Base-by-base conservation (phyloP, 1,140 invertebrate genomes). In the Habropoda laboriosa region DNA sequence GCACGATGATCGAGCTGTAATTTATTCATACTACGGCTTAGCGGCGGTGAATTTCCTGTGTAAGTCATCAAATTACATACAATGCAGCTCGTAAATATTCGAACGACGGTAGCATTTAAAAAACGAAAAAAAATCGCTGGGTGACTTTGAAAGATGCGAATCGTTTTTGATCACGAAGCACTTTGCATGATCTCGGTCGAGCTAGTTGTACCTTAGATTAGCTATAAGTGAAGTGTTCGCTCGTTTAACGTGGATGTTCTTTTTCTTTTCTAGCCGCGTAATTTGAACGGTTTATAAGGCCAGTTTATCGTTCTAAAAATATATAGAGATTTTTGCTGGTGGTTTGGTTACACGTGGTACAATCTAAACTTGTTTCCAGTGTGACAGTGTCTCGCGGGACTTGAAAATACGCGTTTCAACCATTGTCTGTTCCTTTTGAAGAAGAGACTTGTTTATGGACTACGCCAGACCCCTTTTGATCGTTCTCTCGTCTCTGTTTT, bases 21-120 rank as follows among this genome's bases (percentile, higher is more conserved):
- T 79, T 79, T 79, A 79, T 79, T 79, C 76, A 58, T 63, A 45
- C 57, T 60, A 13, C 58, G 30, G 40, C 57, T 45, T 24, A 24
- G 18, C 32, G 16, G 16, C 32, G 5, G 64, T 13, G 47, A 63
- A 49, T 72, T 73, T 73, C 76, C 67, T 72, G 68, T 51, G 32
- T 49, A 58, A 70, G 42, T 60, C 75, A 27, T 47, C 66, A 16
- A 49, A 77, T 70, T 49, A 71, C 66, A 42, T 38, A 21, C n/a
- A 35, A 38, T 49, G n/a, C 5, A 2, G 51, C 38, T 40, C n/a
- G 45, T 30, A 12, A 60, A 27, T 13, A 18, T 30, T 1, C 49
- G 38, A 47, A 71, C 21, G 53, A 49, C 5, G 21, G 38, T 32
- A n/a, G 45, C 40, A 27, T 49, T 27, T 35, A n/a, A n/a, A n/a